These are phyloP conservation scores for Orycteropus afer DNA, from an alignment of 2,113 vertebrate genomes.

Conservation along the genomic window DNA sequence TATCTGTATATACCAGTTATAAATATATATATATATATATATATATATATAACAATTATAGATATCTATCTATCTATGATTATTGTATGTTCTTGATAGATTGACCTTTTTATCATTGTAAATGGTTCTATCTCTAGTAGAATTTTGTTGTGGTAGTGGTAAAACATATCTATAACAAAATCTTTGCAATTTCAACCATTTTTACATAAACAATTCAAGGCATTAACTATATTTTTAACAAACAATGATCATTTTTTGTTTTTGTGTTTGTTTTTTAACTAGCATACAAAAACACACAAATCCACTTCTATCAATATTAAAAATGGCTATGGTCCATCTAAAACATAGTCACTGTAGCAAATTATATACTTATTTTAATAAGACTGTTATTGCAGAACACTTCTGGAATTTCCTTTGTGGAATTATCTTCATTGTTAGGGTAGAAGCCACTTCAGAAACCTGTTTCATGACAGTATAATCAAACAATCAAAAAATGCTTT, in stretches of 20 bases:
- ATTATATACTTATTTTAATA: slow-evolving; percentile 35
- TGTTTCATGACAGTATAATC: not conserved
- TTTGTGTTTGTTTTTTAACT: not conserved
- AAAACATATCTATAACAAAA: not conserved
- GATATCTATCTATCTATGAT: not conserved
- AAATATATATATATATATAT: not conserved
- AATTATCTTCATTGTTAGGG: not conserved
- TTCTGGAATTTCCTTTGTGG: not conserved
- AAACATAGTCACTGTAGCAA: not conserved
- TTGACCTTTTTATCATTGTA: not conserved
- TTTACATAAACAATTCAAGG: not conserved
- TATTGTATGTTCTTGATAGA: not conserved
- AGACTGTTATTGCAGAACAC: slow-evolving; percentile 25
- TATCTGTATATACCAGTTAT: not conserved
- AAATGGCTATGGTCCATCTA: not conserved
- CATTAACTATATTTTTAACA: not conserved
- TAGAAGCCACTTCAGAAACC: not conserved
- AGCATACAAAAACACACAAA: not conserved
- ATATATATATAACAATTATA: not conserved
- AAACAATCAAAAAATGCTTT: not conserved
- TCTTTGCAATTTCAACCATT: not conserved
- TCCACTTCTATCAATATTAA: slow-evolving; percentile 20
- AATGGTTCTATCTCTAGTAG: not conserved
- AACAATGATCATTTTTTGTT: not conserved
- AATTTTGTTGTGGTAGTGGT: not conserved